Evolutionary conservation across 2,888 invertebrate species (phyloP).

Genomic region (Erebia ligea): DNA sequence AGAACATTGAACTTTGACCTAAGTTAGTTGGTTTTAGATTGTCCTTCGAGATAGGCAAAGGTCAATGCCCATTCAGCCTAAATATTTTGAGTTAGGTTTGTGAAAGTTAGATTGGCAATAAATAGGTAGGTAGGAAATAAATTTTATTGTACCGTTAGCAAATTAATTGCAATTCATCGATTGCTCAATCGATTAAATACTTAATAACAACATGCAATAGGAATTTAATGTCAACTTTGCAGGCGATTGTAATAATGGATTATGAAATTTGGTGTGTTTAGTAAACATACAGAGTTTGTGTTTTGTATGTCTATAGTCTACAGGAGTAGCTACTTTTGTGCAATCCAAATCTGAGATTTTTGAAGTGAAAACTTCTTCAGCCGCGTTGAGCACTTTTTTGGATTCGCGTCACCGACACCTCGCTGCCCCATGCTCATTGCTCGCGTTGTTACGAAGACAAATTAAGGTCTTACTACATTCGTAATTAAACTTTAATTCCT

Average conservation of each 20-base stretch:
- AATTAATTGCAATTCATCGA: constrained; percentile 22
- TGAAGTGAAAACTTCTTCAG: no score
- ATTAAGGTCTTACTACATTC: no score
- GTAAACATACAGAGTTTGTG: neutral
- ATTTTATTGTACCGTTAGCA: constrained; percentile 16
- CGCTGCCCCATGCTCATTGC: no score
- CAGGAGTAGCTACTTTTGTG: no score
- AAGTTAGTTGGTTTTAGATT: neutral
- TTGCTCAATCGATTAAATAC: constrained; percentile 18
- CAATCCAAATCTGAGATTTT: no score
- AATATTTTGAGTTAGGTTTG: constrained; percentile 14
- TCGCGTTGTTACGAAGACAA: no score
- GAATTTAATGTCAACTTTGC: constrained; percentile 16
- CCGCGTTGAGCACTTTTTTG: no score
- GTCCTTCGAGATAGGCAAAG: constrained; percentile 2
- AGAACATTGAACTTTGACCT: constrained; percentile 27
- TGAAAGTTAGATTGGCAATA: constrained; percentile 9
- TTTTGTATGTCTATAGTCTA: no score
- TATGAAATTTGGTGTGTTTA: constrained; percentile 6
- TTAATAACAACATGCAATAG: constrained; percentile 21
- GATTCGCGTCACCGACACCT: no score
- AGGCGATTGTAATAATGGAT: constrained; percentile 10
- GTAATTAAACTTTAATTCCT: no score
- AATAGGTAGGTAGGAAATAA: neutral
- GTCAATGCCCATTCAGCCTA: neutral